These are phyloP conservation scores for Loripinus fragilis DNA, from an alignment of 2,888 invertebrate genomes.

Conservation along the genomic window DNA sequence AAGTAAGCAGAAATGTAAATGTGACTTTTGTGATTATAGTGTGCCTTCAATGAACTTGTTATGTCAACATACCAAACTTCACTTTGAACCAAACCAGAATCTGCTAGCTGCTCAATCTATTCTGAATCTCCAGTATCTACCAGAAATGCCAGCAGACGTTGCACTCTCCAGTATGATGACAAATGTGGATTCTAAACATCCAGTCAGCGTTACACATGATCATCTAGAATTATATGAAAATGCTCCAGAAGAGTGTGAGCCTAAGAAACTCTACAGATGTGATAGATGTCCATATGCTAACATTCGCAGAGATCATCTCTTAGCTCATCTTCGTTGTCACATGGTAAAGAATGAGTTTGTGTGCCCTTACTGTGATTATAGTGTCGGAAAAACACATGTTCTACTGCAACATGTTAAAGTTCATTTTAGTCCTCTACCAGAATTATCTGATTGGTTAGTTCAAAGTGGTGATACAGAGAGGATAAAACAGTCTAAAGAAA, in stretches of 20 bases:
- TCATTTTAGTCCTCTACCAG: conserved; percentile 86
- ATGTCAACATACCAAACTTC: conserved; percentile 92
- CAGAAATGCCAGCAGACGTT: conserved; percentile 85
- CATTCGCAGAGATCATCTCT: conserved; percentile 89
- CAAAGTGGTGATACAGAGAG: conserved; percentile 76
- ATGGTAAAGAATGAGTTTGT: conserved; percentile 87
- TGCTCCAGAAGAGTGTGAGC: conserved; percentile 78
- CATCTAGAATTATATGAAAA: conserved; percentile 80
- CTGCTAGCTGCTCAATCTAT: conserved; percentile 80
- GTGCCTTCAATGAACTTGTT: conserved; percentile 94
- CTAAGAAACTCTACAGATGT: conserved; percentile 88
- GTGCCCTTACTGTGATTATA: conserved; percentile 93
- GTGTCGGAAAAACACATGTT: conserved; percentile 89
- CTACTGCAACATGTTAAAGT: conserved; percentile 91
- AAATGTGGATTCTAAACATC: conserved; percentile 70
- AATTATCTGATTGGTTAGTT: conserved; percentile 77
- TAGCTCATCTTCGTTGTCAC: conserved; percentile 91
- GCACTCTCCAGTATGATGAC: conserved; percentile 81
- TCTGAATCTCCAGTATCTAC: conserved; percentile 78
- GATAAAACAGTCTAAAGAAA: conserved; percentile 70
- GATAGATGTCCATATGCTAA: conserved; percentile 92
- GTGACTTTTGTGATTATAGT: conserved; percentile 93
- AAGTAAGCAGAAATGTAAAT: conserved; percentile 91
- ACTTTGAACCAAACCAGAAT: conserved; percentile 84
- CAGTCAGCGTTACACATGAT: conserved; percentile 76